Conservation (phyloP, 2,888 invertebrate genomes). For the Bruchidius siliquastri region DNA sequence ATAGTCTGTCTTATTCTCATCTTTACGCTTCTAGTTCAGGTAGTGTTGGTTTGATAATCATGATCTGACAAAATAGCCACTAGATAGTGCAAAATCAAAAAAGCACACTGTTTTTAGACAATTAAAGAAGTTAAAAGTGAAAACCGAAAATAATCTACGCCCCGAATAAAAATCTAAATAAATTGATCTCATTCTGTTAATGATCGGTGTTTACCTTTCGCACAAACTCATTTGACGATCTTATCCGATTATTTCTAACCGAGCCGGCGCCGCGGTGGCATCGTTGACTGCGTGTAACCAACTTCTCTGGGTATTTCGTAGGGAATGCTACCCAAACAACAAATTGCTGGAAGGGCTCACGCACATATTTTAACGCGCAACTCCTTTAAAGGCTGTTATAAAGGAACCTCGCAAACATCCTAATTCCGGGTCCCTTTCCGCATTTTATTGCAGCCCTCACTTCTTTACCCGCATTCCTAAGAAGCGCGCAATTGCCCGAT, state of each 20-base stretch:
- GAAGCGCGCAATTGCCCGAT: slow-evolving; percentile 31
- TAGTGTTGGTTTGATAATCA: too few relatives aligned
- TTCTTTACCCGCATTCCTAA: neutral
- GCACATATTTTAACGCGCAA: neutral
- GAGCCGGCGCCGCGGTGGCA: neutral
- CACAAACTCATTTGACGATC: neutral
- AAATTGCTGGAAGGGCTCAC: neutral
- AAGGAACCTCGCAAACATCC: neutral
- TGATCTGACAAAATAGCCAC: too few relatives aligned
- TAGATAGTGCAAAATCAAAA: too few relatives aligned
- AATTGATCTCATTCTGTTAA: too few relatives aligned
- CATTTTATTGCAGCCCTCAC: neutral
- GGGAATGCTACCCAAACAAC: neutral
- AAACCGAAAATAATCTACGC: too few relatives aligned
- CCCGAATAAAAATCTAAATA: too few relatives aligned
- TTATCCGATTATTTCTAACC: neutral
- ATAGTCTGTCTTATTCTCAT: too few relatives aligned
- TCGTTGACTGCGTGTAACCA: neutral
- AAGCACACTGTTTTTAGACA: too few relatives aligned
- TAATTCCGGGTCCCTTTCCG: neutral
- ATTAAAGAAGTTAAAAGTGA: too few relatives aligned
- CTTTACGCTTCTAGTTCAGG: too few relatives aligned
- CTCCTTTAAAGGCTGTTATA: neutral
- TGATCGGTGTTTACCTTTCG: neutral
- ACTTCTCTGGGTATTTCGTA: neutral